Conservation (phyloP, 2,797 vertebrate species). For the Coregonus suidteri region DNA sequence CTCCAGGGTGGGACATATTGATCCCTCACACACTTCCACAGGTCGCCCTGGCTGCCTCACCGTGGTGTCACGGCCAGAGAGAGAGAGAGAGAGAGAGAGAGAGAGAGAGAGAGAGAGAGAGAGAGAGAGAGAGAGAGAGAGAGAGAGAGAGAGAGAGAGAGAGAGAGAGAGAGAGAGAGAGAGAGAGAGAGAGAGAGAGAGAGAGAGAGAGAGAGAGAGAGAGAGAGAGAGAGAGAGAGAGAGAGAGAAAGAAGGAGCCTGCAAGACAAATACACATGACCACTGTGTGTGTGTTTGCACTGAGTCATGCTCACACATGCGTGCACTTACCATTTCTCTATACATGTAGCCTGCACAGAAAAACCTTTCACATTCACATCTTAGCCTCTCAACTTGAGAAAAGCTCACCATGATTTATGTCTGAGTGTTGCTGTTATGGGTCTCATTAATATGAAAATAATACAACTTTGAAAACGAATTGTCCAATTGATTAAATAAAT, state of each 20-base stretch:
- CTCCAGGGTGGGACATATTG: conserved; percentile 84
- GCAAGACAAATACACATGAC: not conserved
- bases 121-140: not conserved
- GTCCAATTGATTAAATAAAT: not conserved
- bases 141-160: not conserved
- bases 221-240: not conserved
- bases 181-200: not conserved
- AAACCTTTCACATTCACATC: not conserved
- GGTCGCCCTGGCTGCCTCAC: conserved; percentile 72
- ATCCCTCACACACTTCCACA: conserved; percentile 87
- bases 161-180: not conserved
- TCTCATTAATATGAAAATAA: not conserved
- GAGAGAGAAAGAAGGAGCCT: not conserved
- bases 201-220: not conserved
- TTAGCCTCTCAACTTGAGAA: not conserved
- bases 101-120: not conserved
- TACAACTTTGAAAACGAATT: not conserved
- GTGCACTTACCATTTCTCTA: not conserved
- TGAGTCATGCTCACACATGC: not conserved
- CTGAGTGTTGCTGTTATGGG: not conserved
- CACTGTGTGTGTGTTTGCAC: not conserved
- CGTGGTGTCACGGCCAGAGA: conserved; percentile 59
- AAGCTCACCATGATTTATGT: not conserved
- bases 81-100: not conserved
- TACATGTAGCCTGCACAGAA: not conserved